phyloP scores from a whole-genome alignment of 2,888 invertebrate genomes.

The Netelia inedita region DNA sequence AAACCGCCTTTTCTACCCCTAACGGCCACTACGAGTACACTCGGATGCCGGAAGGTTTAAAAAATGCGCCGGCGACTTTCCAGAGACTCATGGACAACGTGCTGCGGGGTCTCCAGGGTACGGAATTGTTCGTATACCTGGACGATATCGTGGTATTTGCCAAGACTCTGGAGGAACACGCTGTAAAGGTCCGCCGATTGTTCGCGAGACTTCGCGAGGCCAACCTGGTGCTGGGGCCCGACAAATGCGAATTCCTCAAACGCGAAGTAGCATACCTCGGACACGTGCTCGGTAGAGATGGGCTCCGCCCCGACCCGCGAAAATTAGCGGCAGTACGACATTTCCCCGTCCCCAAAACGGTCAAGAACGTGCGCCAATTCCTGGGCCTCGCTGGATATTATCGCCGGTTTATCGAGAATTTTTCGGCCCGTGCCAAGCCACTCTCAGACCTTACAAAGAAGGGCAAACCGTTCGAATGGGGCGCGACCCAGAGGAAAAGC shows the following conservation, averaged over 20 bases:
- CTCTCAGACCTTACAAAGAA: not conserved
- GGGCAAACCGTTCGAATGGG: too few relatives aligned
- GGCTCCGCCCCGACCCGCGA: constrained; percentile 26
- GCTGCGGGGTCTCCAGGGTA: constrained; percentile 36
- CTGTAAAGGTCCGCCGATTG: constrained; percentile 13
- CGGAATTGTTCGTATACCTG: constrained; percentile 55
- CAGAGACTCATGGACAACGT: constrained; percentile 55
- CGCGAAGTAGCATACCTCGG: constrained; percentile 33
- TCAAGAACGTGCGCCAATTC: constrained; percentile 47
- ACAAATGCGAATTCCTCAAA: constrained; percentile 51
- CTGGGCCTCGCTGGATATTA: constrained; percentile 51
- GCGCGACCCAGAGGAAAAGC: too few relatives aligned
- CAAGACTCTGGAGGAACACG: constrained; percentile 52
- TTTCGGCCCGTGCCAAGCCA: constrained; percentile 55
- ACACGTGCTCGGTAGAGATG: constrained; percentile 33
- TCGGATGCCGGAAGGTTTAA: constrained; percentile 47
- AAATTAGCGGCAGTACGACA: constrained; percentile 29
- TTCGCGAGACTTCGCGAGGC: constrained; percentile 25
- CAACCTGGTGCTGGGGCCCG: constrained; percentile 19
- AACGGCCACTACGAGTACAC: constrained; percentile 45
- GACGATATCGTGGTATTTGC: constrained; percentile 67
- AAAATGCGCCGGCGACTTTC: constrained; percentile 44
- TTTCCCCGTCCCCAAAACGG: constrained; percentile 36
- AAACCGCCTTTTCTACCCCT: not conserved
- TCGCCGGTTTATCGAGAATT: constrained; percentile 45